Conservation (phyloP, 2,113 vertebrate genomes). For the Rhagologus leucostigma region DNA sequence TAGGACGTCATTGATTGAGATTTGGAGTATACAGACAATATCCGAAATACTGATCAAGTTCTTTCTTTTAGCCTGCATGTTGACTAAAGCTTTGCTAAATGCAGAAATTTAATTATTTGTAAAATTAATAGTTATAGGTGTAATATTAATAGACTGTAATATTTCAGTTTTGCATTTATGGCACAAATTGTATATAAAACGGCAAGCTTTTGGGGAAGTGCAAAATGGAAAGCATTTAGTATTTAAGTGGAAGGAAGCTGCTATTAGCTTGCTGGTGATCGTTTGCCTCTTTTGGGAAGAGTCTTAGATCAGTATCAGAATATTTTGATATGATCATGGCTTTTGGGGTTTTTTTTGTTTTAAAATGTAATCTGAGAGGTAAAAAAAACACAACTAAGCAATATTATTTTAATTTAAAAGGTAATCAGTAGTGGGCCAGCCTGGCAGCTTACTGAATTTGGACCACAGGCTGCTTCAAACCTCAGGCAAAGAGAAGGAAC, state of each 20-base stretch:
- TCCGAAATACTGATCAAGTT: not conserved
- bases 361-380: not conserved
- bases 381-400: not conserved
- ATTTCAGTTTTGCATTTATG: not conserved
- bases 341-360: not conserved
- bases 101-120: not conserved
- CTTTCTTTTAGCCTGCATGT: not conserved
- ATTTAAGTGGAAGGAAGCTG: not conserved
- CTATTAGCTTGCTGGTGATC: not conserved
- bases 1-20: not conserved
- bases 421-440: not conserved
- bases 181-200: not conserved
- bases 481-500: not conserved
- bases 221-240: not conserved
- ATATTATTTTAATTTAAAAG: not conserved
- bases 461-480: not conserved
- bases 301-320: not conserved
- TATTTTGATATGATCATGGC: not conserved
- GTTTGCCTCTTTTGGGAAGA: not conserved
- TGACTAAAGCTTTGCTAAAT: not conserved
- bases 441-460: not conserved
- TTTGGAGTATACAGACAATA: not conserved
- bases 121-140: not conserved
- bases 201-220: not conserved
- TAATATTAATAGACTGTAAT: not conserved